Evolutionary conservation across 1,140 invertebrate species (phyloP), one percentile per base, ranked within the genome.

Genomic region (Pantala flavescens): DNA sequence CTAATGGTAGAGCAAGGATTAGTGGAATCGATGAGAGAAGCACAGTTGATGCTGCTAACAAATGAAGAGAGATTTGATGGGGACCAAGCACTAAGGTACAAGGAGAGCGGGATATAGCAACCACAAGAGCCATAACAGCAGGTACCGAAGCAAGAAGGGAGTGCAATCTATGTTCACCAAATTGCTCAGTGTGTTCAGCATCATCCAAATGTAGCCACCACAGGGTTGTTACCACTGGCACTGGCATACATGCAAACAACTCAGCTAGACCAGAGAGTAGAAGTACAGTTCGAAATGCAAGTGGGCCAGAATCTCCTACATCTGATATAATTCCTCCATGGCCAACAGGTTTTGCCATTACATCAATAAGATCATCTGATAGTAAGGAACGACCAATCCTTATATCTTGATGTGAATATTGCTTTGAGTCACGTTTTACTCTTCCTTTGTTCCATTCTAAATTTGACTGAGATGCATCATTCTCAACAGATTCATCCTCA

Each of bases 121-220:
- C 19, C 24, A 28, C 42, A 16, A 28, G 19, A 24, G 71, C 24
- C 19, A 72, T 19, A 28, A 28, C n/a, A 42, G 71, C 71, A n/a
- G 42, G 19, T 16, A 42, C 71, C 16, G n/a, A 72, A 21, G 24
- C 19, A n/a, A 24, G 10, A 14, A 72, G 71, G 11, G 24, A 21
- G n/a, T 42, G 21, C 21, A 42, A 21, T 3, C 71, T 21, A 12
- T 72, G 71, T 42, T 72, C 71, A 28, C 71, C 71, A 28, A 72
- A 72, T 21, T 72, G 24, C 71, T 72, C 71, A 21, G 71, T 72
- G 24, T 72, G 71, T 28, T 72, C 71, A 0, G 71, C 71, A 24
- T 72, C 71, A 28, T 72, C 71, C 42, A 72, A 72, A n/a, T 72
- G 24, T 10, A 36, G 71, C 71, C 71, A 72, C 71, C 71, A 72